Percentiles rank a stretch among this genome's conserved stretches.
Evolutionary conservation across 2,113 vertebrate species (phyloP).

Genomic region (Isurus oxyrinchus): DNA sequence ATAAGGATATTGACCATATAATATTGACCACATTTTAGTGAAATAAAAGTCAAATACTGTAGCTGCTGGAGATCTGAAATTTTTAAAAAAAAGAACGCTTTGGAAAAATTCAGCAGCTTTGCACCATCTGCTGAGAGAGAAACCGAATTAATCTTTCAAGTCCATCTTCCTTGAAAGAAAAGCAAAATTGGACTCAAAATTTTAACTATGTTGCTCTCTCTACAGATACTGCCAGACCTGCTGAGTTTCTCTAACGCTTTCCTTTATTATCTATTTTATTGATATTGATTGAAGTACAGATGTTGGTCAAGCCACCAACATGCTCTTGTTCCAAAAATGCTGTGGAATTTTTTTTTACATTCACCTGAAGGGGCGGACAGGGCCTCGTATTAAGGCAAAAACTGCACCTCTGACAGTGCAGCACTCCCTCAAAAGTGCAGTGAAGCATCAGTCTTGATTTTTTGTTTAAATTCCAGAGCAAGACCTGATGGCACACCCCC

Average conservation of each 20-base stretch:
- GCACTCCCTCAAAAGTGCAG: background rate
- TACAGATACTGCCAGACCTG: no score
- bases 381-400: background rate
- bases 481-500: background rate
- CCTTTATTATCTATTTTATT: background rate
- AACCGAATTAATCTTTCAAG: no score
- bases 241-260: no score
- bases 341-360: background rate
- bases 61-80: no score
- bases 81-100: no score
- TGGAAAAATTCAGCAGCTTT: no score
- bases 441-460: background rate
- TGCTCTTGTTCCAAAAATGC: background rate
- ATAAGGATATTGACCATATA: background rate
- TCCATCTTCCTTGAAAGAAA: no score
- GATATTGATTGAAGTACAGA: background rate
- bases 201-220: no score
- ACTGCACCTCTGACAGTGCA: background rate
- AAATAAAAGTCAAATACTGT: no score
- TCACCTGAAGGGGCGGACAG: background rate
- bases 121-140: no score
- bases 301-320: background rate
- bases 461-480: background rate
- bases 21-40: background rate
- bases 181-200: no score